These are phyloP conservation scores for Poecile atricapillus DNA, from an alignment of 2,113 vertebrate species.

Conservation along the genomic window DNA sequence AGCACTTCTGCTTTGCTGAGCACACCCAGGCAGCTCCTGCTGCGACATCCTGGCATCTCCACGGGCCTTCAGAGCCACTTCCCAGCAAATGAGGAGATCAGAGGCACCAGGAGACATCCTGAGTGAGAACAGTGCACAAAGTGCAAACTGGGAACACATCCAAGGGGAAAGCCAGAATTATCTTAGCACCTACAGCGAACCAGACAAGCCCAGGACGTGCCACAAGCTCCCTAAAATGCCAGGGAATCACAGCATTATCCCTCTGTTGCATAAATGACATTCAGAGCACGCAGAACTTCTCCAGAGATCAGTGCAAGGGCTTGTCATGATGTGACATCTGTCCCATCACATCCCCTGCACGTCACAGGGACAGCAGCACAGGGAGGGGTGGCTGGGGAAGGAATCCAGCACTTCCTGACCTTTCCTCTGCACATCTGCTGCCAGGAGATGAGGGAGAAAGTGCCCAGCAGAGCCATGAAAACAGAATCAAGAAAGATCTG, in stretches of 20 bases:
- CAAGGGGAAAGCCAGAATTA: not conserved
- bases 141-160: not conserved
- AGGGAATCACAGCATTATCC: not conserved
- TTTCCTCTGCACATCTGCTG: not conserved
- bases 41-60: not conserved
- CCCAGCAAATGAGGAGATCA: not conserved
- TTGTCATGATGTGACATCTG: not conserved
- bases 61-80: not conserved
- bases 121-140: not conserved
- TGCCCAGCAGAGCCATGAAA: not conserved
- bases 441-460: not conserved
- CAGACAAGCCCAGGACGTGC: not conserved
- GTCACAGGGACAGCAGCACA: not conserved
- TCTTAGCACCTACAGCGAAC: not conserved
- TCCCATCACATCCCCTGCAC: not conserved
- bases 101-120: not conserved
- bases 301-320: not conserved
- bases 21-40: not conserved
- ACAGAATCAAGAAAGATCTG: not conserved
- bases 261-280: not conserved
- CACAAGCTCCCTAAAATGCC: not conserved
- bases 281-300: not conserved
- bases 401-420: not conserved
- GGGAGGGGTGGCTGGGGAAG: not conserved
- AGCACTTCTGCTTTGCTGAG: not conserved